Evolutionary conservation across 2,113 vertebrate species (phyloP), one percentile per base, ranked within the genome.

Genomic region (Spermophilus dauricus): DNA sequence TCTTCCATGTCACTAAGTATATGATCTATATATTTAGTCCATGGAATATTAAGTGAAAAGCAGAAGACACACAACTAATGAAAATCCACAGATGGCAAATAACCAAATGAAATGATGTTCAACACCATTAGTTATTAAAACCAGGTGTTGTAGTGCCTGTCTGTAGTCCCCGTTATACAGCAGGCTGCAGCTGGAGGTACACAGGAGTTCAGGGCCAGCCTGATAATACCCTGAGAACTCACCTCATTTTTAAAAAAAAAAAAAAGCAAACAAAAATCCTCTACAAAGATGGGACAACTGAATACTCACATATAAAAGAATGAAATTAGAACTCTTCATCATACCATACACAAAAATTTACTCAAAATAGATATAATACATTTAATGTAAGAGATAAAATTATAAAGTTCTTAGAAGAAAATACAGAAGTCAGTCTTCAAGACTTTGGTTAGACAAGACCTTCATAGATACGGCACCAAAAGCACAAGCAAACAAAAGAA

Each of bases 1-100:
- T 26, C 92, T 95, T 81, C 39, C 42, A 51, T 32, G 8, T 53
- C 12, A 82, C 65, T 93, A 85, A 95, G 39, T 18, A 61, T 22
- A 83, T 90, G 5, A 90, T 42, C 32, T 72, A 73, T 30, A 48
- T 81, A 61, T 37, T 86, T 51, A 95, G 39, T 24, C 7, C 34
- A 82, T 82, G 48, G 8, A 75, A 37, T 87, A 87, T 5, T 95
- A 90, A 67, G 18, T 77, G n/a, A 76, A 95, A 90, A 56, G 53
- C 17, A 76, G 72, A 11, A 61, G 11, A 67, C 13, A 58, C 11
- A 12, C 61, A 56, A 61, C 37, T 61, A n/a, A 76, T 75, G 37
- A 42, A 88, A 88, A 61, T 14, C 56, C 37, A 88, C 53, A 61
- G 30, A 42, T 45, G 39, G 30, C 56, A 87, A 56, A 87, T 30